Conservation (phyloP, 2,797 vertebrate species). For the Sebastes nivosus region DNA sequence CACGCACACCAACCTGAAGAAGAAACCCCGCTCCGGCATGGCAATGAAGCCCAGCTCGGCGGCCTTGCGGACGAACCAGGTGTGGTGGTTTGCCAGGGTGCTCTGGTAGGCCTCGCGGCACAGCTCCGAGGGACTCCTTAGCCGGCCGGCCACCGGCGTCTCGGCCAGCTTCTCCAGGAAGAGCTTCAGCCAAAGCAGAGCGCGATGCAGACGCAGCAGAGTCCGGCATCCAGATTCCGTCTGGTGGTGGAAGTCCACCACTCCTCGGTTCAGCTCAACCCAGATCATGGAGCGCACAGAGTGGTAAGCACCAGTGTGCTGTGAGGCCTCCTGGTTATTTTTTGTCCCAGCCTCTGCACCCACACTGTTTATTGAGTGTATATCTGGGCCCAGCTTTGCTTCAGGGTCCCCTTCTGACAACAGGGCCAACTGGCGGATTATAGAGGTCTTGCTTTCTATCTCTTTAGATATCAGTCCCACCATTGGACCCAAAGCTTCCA, state of each 20-base stretch:
- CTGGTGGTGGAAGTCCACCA: slow-evolving; percentile 79
- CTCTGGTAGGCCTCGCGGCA: slow-evolving; percentile 86
- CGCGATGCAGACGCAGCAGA: slow-evolving; percentile 86
- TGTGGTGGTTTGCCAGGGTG: slow-evolving; percentile 84
- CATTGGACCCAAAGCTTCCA: slow-evolving; percentile 86
- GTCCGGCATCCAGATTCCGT: slow-evolving; percentile 85
- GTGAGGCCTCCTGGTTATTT: not conserved
- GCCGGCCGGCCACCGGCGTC: slow-evolving; percentile 44
- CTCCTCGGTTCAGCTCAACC: slow-evolving; percentile 75
- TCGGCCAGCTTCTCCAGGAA: slow-evolving; percentile 85
- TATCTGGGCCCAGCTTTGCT: slow-evolving; percentile 43
- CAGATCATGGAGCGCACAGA: slow-evolving; percentile 85
- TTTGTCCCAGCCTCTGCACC: slow-evolving; percentile 4
- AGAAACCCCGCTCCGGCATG: slow-evolving; percentile 82
- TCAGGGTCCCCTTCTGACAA: slow-evolving; percentile 57
- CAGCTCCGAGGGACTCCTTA: slow-evolving; percentile 79
- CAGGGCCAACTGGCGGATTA: slow-evolving; percentile 81
- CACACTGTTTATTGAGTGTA: slow-evolving; percentile 8
- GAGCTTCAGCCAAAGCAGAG: slow-evolving; percentile 88
- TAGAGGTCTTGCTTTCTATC: slow-evolving; percentile 82
- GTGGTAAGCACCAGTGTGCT: slow-evolving; percentile 67
- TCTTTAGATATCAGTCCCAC: slow-evolving; percentile 88
- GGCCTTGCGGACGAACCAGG: slow-evolving; percentile 85
- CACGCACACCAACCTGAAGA: slow-evolving; percentile 83
- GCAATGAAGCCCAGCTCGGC: slow-evolving; percentile 87